phyloP scores from a whole-genome alignment of 2,888 invertebrate species.

The Schizotus pectinicornis region DNA sequence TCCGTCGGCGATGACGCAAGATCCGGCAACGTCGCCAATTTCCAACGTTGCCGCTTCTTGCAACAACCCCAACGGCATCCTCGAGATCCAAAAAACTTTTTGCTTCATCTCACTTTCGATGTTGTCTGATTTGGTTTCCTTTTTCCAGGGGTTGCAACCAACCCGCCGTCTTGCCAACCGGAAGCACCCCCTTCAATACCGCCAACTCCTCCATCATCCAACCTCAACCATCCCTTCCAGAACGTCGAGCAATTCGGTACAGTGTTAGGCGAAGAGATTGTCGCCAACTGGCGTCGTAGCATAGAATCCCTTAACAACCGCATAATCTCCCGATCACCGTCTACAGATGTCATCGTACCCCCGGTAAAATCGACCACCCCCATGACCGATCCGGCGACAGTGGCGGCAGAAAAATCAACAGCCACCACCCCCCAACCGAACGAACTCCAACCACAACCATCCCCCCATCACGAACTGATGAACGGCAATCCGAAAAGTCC shows the following conservation, averaged over 20 bases:
- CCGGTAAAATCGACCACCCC: slow-evolving; percentile 50
- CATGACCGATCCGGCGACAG: slow-evolving; percentile 59
- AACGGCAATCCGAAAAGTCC: slow-evolving; percentile 61
- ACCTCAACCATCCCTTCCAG: slow-evolving; percentile 63
- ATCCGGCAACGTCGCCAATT: too few relatives aligned
- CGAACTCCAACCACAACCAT: slow-evolving; percentile 19
- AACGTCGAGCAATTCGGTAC: slow-evolving; percentile 76
- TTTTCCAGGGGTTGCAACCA: slow-evolving; percentile 48
- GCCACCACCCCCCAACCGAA: slow-evolving; percentile 42
- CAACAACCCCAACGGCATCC: too few relatives aligned
- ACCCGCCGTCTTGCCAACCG: slow-evolving; percentile 36
- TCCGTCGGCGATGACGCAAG: not conserved
- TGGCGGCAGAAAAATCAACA: slow-evolving; percentile 48
- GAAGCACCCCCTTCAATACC: slow-evolving; percentile 31
- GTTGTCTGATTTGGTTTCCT: slow-evolving; percentile 20
- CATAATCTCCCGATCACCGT: slow-evolving; percentile 43
- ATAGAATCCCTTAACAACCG: slow-evolving; percentile 63
- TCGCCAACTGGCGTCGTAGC: slow-evolving; percentile 77
- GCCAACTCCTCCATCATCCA: slow-evolving; percentile 31
- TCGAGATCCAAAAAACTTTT: not conserved
- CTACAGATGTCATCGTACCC: slow-evolving; percentile 46
- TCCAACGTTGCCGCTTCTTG: too few relatives aligned
- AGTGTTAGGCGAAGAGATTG: slow-evolving; percentile 82
- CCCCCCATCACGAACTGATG: slow-evolving; percentile 44
- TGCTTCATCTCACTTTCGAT: slow-evolving; percentile 1